Evolutionary conservation across 2,888 invertebrate genomes (phyloP), one percentile per base, ranked within the genome.

Genomic region (Eupsilia transversa): DNA sequence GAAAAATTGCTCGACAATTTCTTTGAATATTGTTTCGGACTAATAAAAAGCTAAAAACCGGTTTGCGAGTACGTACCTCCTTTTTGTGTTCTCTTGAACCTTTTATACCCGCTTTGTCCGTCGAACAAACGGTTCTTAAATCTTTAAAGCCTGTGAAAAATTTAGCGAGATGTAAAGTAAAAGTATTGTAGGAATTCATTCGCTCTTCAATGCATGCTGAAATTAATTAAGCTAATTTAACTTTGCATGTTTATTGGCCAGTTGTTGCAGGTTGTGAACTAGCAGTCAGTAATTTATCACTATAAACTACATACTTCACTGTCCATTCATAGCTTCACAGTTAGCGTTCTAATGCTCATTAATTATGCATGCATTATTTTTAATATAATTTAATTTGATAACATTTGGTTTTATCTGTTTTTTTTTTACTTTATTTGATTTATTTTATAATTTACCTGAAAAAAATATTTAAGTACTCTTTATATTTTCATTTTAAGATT

Each of bases 181-280:
- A 81, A 82, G 64, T 78, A 77, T 77, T 79, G 54, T 59, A 68
- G 57, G 72, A 64, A 78, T 80, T 74, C n/a, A 77, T 72, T 84
- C 41, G 65, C 35, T 67, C 61, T 66, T 76, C 79, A 82, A 84
- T 80, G 78, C 78, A 80, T 72, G 77, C 56, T 78, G 63, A 71
- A 84, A 83, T 81, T 84, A 83, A 82, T 86, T 84, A 85, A 76
- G 72, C 63, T 74, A 80, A 84, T 86, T 77, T 73, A 77, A 75
- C 60, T 85, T 78, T 68, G 74, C 74, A 74, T 77, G 79, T 81
- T 81, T 77, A 77, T 73, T 77, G 70, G 67, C 57, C 67, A 49
- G 74, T 82, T 65, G 73, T 75, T 74, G 60, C 69, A 72, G 59
- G 63, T 72, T 71, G 72, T 74, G 61, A 69, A 68, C 61, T 66